Conservation (phyloP, 2,797 vertebrate species). For the Lepus townsendii region DNA sequence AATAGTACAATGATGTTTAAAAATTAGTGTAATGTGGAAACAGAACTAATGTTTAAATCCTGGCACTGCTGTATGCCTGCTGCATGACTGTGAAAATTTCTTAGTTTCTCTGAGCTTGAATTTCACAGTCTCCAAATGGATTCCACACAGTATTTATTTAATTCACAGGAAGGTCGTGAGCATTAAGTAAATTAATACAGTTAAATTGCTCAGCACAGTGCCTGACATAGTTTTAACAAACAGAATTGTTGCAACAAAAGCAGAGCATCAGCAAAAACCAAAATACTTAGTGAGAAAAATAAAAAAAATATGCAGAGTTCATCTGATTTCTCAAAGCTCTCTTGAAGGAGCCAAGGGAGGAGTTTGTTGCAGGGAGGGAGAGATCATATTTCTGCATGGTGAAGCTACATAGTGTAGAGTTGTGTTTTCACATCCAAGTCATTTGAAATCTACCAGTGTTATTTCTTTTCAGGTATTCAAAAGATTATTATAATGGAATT, state of each 20-base stretch:
- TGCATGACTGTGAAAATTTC: background rate
- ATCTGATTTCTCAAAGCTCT: background rate
- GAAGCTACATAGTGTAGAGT: background rate
- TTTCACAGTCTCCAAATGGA: background rate
- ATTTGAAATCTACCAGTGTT: background rate
- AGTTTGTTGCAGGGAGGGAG: background rate
- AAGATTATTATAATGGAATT: background rate
- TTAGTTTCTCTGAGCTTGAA: background rate
- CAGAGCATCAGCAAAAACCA: background rate
- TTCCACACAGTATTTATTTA: background rate
- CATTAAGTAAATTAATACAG: background rate
- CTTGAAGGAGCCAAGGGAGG: background rate
- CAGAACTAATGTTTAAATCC: background rate
- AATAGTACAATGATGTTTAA: background rate
- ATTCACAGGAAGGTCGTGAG: background rate
- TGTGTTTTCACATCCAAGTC: background rate
- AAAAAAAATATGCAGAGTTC: background rate
- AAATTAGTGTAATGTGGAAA: background rate
- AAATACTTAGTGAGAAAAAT: background rate
- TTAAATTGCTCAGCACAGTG: background rate
- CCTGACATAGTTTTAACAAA: background rate
- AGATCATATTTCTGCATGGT: background rate
- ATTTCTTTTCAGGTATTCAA: background rate
- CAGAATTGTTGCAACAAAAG: background rate
- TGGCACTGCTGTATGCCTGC: background rate